Evolutionary conservation across 2,888 invertebrate species (phyloP).

Genomic region (Dolichopus griseipennis): DNA sequence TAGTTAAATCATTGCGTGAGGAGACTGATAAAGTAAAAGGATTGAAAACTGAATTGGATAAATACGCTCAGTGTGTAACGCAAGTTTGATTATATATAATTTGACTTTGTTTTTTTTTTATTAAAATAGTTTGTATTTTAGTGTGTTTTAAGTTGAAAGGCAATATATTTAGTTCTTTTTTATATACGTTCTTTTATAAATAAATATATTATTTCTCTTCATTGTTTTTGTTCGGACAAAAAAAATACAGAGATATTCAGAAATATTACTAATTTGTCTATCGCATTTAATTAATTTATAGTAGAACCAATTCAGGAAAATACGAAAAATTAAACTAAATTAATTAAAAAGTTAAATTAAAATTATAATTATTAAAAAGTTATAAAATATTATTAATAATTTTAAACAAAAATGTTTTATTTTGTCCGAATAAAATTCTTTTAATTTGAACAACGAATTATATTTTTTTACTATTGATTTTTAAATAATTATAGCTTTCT

Average conservation of each 20-base stretch:
- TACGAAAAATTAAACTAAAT: too few species aligned
- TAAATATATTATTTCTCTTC: not conserved
- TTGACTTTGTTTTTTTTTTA: not conserved
- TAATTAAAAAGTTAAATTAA: too few species aligned
- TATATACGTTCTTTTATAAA: not conserved
- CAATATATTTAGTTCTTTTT: not conserved
- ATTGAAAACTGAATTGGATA: constrained; percentile 58
- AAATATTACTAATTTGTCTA: too few species aligned
- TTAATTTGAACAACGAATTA: constrained; percentile 1
- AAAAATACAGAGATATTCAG: not conserved
- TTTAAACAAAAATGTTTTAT: too few species aligned
- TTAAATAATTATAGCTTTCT: not conserved
- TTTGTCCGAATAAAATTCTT: not conserved
- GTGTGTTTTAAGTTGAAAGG: not conserved
- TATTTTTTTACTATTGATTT: not conserved
- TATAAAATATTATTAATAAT: too few species aligned
- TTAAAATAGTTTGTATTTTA: not conserved
- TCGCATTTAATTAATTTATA: too few species aligned
- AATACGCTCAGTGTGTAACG: constrained; percentile 60
- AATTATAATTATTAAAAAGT: too few species aligned
- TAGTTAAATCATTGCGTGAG: constrained; percentile 51
- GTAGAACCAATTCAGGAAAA: too few species aligned
- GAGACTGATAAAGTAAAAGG: constrained; percentile 57
- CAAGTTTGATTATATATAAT: constrained; percentile 49
- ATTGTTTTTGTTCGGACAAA: not conserved